Conservation (phyloP, 2,888 invertebrate species). For the Clitarchus hookeri region DNA sequence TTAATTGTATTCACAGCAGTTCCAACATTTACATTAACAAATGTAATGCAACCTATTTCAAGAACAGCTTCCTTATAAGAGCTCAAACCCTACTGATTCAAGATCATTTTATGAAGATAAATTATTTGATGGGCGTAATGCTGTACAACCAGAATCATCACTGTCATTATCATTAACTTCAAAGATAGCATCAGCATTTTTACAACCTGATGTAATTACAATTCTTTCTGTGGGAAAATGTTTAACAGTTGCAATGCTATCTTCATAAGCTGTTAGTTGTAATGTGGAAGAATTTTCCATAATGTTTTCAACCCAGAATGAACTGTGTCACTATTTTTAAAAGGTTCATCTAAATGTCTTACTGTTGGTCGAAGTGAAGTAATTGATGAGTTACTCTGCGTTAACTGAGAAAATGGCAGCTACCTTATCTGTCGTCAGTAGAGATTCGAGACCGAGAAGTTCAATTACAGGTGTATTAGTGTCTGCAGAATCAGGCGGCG, state of each 20-base stretch:
- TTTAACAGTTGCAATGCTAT: background rate
- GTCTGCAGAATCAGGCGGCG: background rate
- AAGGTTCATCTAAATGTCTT: background rate
- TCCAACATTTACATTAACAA: background rate
- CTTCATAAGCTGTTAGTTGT: background rate
- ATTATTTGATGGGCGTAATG: too few species aligned
- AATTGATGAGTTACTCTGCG: background rate
- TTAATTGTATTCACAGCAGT: background rate
- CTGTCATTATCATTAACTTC: background rate
- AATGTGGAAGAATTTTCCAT: background rate
- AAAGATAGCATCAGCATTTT: background rate
- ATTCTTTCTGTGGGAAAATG: background rate
- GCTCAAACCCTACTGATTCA: too few species aligned
- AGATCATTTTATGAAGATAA: too few species aligned
- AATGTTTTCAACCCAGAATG: background rate
- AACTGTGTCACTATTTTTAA: background rate
- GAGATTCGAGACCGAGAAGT: background rate
- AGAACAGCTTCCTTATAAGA: too few species aligned
- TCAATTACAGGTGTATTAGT: background rate
- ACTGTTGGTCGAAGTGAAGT: background rate
- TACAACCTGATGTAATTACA: background rate
- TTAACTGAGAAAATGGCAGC: background rate
- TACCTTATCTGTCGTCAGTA: background rate
- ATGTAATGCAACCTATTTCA: background rate
- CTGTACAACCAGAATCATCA: background rate